Percentiles rank a stretch among this genome's conserved stretches.
Conservation (phyloP, 2,113 vertebrate species). For the Thinocorus orbignyianus region DNA sequence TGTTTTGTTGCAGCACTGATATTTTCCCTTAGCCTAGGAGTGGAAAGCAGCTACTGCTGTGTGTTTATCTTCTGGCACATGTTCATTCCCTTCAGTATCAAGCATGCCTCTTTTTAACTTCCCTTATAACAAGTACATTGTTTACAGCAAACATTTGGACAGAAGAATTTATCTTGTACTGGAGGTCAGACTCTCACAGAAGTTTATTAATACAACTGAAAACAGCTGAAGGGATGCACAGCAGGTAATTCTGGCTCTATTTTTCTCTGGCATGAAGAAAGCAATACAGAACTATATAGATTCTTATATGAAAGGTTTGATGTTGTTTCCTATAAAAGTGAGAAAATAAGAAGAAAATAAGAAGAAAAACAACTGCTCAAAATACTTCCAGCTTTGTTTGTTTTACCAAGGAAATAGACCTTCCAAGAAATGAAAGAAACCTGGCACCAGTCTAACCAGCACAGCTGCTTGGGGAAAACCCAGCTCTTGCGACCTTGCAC, state of each 20-base stretch:
- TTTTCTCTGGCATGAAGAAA: not conserved
- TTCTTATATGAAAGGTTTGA: not conserved
- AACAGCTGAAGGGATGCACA: not conserved
- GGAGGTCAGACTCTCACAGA: not conserved
- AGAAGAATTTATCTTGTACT: not conserved
- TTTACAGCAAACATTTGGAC: constrained; percentile 18
- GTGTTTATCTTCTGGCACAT: not conserved
- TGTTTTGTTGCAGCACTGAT: not conserved
- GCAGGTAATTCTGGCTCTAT: not conserved
- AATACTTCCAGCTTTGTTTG: not conserved
- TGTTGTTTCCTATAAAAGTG: not conserved
- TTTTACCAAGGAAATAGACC: not conserved
- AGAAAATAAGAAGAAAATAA: not conserved
- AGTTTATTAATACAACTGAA: not conserved
- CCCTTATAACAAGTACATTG: not conserved
- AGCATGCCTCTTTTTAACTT: not conserved
- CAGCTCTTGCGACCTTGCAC: not conserved
- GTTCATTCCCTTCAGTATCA: not conserved
- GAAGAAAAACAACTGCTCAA: not conserved
- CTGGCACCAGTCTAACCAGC: not conserved
- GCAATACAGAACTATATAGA: not conserved
- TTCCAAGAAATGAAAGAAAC: not conserved
- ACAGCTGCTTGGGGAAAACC: not conserved
- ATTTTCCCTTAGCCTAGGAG: not conserved
- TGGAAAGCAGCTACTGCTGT: not conserved